Evolutionary conservation across 2,113 vertebrate species (phyloP), one percentile per base, ranked within the genome.

Genomic region (Lonchura striata): DNA sequence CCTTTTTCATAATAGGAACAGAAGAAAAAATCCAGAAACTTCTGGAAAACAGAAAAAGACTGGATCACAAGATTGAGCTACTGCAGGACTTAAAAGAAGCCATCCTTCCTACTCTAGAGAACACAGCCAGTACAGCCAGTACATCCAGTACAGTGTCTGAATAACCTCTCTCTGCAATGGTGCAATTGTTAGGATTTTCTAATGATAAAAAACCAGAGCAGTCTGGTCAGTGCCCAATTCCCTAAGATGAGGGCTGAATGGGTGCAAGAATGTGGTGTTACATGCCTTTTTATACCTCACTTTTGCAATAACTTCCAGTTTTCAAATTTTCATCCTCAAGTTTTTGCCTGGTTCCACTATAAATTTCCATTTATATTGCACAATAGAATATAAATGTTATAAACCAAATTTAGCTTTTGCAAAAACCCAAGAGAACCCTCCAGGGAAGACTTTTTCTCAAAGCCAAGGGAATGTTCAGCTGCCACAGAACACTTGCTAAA

Each of bases 1-100:
- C 25, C 30, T 66, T 94, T 79, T 66, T 95, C 15, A 6, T 72
- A 35, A 82, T 23, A 98, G 98, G 53, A 90, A 91, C 97, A 82
- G 94, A 97, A 28, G 71, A 79, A 18, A 97, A 96, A 94, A 97
- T 98, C 20, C 86, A 91, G 44, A 65, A 97, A 42, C 92, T 93
- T 88, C 59, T 97, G 63, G 91, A 97, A 93, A 97, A 39, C 46
- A 93, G 57, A 57, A 92, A 66, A 92, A 81, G 75, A 50, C 75
- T 98, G 88, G 96, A 97, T 93, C 63, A 87, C 65, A 92, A 97
- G 78, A 96, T 95, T 28, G 71, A 97, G 19, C 72, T 97, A 21
- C 95, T 98, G 47, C 86, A 93, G 63, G 92, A 96, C 24, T 77
- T 98, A 46, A 95, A 97, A 82, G 81, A 94, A 87, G 28, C 31